These are phyloP conservation scores for Conistra vaccinii DNA, from an alignment of 2,888 invertebrate species.

Conservation along the genomic window DNA sequence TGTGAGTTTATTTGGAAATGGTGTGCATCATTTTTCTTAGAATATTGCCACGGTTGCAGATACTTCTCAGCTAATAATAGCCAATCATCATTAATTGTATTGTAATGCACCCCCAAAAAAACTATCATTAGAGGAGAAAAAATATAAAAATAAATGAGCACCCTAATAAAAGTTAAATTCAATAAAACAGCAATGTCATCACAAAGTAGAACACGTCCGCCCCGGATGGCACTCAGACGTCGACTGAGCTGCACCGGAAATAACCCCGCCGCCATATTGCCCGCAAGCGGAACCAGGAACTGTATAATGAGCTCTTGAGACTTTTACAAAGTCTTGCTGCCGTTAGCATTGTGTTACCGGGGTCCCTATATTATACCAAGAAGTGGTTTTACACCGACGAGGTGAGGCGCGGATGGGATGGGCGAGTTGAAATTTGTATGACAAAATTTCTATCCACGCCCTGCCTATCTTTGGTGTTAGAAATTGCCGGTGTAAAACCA, in stretches of 20 bases:
- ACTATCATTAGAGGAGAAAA: neutral
- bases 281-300: conserved; percentile 61
- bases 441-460: too few species aligned
- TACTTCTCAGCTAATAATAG: neutral
- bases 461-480: too few species aligned
- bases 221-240: conserved; percentile 65
- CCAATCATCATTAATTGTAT: neutral
- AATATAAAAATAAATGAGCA: neutral
- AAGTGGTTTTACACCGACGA: too few species aligned
- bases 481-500: too few species aligned
- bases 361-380: neutral
- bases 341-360: conserved; percentile 8
- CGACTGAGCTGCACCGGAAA: conserved; percentile 65
- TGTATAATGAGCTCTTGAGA: conserved; percentile 68
- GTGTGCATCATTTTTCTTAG: neutral
- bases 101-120: neutral
- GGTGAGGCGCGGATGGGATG: too few species aligned
- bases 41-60: neutral
- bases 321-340: conserved; percentile 37
- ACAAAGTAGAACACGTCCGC: conserved; percentile 58
- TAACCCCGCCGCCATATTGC: conserved; percentile 67
- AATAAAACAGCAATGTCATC: conserved; percentile 54
- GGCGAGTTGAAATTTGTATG: too few species aligned
- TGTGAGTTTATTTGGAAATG: neutral
- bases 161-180: conserved; percentile 6